These are phyloP conservation scores for Brachyhypopomus occidentalis DNA, from an alignment of 2,113 vertebrate species.

Conservation along the genomic window DNA sequence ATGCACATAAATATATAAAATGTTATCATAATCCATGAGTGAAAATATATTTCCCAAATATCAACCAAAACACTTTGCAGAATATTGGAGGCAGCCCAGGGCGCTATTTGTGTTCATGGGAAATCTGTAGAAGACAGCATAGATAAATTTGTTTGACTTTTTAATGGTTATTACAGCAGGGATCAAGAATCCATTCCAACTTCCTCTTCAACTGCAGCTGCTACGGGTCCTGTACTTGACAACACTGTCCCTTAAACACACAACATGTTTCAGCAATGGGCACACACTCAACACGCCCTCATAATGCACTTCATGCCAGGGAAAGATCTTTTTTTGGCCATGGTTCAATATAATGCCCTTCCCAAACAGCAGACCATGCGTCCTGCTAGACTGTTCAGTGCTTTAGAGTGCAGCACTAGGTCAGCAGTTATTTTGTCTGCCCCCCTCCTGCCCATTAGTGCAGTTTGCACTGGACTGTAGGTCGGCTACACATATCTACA, in stretches of 20 bases:
- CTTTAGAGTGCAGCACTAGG: constrained; percentile 67
- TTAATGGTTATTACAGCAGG: background rate
- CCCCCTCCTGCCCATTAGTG: constrained; percentile 50
- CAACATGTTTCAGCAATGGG: constrained; percentile 11
- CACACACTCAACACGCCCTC: background rate
- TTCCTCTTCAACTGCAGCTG: constrained; percentile 1
- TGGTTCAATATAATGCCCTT: constrained; percentile 46
- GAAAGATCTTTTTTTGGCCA: constrained; percentile 45
- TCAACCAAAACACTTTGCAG: background rate
- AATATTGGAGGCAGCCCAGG: no score
- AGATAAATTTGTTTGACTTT: background rate
- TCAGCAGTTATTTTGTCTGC: constrained; percentile 71
- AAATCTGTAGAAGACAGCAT: background rate
- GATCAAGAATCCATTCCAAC: background rate
- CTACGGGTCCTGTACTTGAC: no score
- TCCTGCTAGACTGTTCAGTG: constrained; percentile 76
- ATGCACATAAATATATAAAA: background rate
- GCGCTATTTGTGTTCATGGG: no score
- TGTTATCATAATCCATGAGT: background rate
- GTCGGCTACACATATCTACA: constrained; percentile 34
- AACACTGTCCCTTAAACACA: background rate
- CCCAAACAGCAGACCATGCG: constrained; percentile 57
- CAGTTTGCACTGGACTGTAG: constrained; percentile 30
- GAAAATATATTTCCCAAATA: constrained; percentile 2
- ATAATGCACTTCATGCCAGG: background rate